Percentiles rank a stretch among this genome's conserved stretches.
Evolutionary conservation across 2,888 invertebrate species (phyloP).

Genomic region (Sesamia inferens): DNA sequence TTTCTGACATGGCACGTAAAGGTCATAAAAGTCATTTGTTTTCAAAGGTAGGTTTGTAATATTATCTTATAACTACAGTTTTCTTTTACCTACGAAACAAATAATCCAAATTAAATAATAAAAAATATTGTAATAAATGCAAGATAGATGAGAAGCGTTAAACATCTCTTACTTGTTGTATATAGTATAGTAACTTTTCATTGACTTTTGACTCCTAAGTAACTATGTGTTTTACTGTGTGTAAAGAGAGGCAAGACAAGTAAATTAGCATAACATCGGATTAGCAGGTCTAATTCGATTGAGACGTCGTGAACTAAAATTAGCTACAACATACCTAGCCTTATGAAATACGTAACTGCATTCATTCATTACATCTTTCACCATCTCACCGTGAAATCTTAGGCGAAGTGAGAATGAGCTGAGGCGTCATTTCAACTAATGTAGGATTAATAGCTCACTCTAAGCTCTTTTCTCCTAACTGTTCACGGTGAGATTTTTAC

Average conservation of each 20-base stretch:
- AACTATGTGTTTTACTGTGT: background rate
- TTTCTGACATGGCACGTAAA: constrained; percentile 1
- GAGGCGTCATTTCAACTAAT: too few relatives aligned
- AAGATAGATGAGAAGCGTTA: constrained; percentile 2
- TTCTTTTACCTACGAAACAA: too few relatives aligned
- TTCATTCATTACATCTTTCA: background rate
- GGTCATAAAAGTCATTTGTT: constrained; percentile 14
- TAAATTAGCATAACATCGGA: constrained; percentile 31
- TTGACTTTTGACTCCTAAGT: background rate
- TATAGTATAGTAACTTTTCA: constrained; percentile 1
- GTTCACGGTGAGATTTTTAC: too few relatives aligned
- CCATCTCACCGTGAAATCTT: too few relatives aligned
- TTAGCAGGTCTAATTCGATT: constrained; percentile 39
- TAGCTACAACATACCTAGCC: constrained; percentile 2
- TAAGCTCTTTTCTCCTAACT: too few relatives aligned
- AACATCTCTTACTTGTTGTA: background rate
- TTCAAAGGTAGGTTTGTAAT: constrained; percentile 2
- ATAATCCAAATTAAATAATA: background rate
- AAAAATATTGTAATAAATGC: background rate
- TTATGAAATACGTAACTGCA: background rate
- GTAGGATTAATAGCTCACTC: too few relatives aligned
- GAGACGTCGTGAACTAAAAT: constrained; percentile 2
- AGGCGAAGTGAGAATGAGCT: too few relatives aligned
- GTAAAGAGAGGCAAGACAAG: constrained; percentile 2
- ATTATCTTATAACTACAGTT: background rate